Evolutionary conservation across 2,797 vertebrate genomes (phyloP).

Genomic region (Liasis olivaceus): DNA sequence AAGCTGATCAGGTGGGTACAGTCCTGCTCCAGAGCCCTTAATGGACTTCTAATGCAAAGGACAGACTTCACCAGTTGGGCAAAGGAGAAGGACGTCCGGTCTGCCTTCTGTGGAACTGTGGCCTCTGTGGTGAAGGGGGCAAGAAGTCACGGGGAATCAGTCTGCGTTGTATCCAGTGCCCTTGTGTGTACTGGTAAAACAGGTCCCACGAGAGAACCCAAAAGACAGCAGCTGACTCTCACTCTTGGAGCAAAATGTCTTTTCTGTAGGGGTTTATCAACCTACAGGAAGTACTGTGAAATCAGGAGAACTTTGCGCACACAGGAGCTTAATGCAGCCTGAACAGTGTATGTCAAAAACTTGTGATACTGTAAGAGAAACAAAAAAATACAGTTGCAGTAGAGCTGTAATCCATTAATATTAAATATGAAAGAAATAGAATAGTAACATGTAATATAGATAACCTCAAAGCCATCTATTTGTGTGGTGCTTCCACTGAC

Average conservation of each 20-base stretch:
- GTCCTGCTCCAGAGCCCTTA: not conserved
- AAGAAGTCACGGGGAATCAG: not conserved
- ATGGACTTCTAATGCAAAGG: not conserved
- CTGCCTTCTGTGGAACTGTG: not conserved
- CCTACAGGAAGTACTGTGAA: too few relatives aligned
- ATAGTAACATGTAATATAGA: too few relatives aligned
- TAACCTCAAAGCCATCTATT: not conserved
- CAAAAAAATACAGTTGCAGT: not conserved
- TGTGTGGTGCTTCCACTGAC: not conserved
- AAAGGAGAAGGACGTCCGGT: not conserved
- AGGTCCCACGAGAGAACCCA: not conserved
- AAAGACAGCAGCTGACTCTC: not conserved
- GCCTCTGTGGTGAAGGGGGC: not conserved
- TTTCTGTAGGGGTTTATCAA: not conserved
- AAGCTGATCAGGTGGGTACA: not conserved
- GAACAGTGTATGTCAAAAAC: not conserved
- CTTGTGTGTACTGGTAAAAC: not conserved
- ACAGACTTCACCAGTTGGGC: not conserved
- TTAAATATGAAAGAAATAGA: too few relatives aligned
- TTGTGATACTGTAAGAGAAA: not conserved
- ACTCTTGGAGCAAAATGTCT: not conserved
- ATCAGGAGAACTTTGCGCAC: not conserved
- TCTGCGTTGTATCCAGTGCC: not conserved
- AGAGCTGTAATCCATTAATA: not conserved
- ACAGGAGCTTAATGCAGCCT: not conserved